These are phyloP conservation scores for Andrena praecox DNA, from an alignment of 2,888 invertebrate genomes.

Conservation along the genomic window DNA sequence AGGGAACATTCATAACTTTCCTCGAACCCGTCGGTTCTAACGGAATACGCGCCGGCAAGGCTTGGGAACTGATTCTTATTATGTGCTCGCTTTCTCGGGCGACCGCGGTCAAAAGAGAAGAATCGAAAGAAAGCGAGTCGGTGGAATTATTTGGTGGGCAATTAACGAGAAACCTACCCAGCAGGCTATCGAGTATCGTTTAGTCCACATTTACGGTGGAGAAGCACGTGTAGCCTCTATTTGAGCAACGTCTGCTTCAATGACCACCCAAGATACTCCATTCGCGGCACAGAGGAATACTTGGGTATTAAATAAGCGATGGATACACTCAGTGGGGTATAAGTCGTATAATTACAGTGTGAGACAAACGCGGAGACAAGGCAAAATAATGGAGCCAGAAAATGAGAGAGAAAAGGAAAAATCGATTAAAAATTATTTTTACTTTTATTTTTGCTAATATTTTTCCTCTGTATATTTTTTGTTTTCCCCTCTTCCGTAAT, in stretches of 20 bases:
- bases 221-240: background rate
- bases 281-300: too few relatives aligned
- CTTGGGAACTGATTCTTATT: conserved; percentile 44
- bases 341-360: too few relatives aligned
- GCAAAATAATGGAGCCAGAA: too few relatives aligned
- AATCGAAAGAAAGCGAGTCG: conserved; percentile 56
- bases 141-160: conserved; percentile 50
- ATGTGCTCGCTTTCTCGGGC: conserved; percentile 44
- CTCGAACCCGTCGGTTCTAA: conserved; percentile 24
- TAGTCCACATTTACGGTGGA: conserved; percentile 20
- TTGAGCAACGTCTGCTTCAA: conserved; percentile 1
- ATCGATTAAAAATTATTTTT: too few relatives aligned
- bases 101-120: conserved; percentile 29
- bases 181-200: conserved; percentile 58
- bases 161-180: conserved; percentile 58
- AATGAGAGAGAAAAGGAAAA: too few relatives aligned
- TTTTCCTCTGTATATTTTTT: too few relatives aligned
- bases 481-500: too few relatives aligned
- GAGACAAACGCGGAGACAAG: too few relatives aligned
- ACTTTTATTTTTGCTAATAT: too few relatives aligned
- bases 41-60: conserved; percentile 30
- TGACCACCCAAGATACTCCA: background rate
- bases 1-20: conserved; percentile 48
- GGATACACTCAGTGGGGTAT: too few relatives aligned
- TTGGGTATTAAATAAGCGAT: too few relatives aligned